A percentile compares a stretch with the other conserved stretches of the same genome.
Conservation (phyloP, 2,797 vertebrate species). For the Enteromius argenteus region DNA sequence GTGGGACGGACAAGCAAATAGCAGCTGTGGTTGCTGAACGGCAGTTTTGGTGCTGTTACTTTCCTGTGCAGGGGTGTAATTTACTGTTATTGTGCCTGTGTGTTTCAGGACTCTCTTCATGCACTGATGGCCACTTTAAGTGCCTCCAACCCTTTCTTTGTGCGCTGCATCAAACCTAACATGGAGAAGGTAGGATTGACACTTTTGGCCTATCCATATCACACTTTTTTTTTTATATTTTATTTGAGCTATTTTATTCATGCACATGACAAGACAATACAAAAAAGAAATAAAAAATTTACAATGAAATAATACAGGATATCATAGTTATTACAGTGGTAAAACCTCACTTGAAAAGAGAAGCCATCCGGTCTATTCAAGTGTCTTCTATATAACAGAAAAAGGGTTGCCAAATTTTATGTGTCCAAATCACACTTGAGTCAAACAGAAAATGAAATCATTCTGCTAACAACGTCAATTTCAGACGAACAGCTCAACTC, state of each 20-base stretch:
- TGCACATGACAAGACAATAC: too few species aligned
- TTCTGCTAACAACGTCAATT: background rate
- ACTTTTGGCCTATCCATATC: slow-evolving; percentile 30
- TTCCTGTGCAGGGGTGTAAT: slow-evolving; percentile 28
- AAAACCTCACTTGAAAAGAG: too few species aligned
- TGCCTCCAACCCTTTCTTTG: slow-evolving; percentile 92
- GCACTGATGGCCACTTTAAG: slow-evolving; percentile 91
- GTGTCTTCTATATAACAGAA: too few species aligned
- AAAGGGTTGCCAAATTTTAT: too few species aligned
- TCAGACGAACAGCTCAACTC: background rate
- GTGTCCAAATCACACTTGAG: background rate
- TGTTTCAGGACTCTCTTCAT: slow-evolving; percentile 88
- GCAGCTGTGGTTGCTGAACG: slow-evolving; percentile 35
- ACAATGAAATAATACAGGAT: too few species aligned
- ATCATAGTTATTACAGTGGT: too few species aligned
- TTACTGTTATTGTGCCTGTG: slow-evolving; percentile 40
- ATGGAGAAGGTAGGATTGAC: slow-evolving; percentile 85
- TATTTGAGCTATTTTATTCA: too few species aligned
- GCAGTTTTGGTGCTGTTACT: slow-evolving; percentile 34
- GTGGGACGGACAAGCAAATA: slow-evolving; percentile 31
- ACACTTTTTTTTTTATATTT: background rate
- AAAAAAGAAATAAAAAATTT: too few species aligned
- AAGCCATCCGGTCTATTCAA: too few species aligned
- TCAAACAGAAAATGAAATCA: background rate
- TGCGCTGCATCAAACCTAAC: slow-evolving; percentile 95